Evolutionary conservation across 2,888 invertebrate genomes (phyloP).

Genomic region (Mactromeris polynyma): DNA sequence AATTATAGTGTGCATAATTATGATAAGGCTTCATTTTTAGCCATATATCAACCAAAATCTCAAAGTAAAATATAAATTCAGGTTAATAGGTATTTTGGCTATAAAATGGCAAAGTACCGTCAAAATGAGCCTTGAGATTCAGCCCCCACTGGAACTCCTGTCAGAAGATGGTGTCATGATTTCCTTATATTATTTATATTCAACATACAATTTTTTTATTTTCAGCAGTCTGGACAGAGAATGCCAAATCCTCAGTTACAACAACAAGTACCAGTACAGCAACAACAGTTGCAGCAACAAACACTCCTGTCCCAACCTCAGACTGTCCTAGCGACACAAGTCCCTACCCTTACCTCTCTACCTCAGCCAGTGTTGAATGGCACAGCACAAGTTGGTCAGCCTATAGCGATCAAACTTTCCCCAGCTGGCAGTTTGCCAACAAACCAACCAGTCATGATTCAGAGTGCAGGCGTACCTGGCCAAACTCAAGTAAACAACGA

Average conservation of each 20-base stretch:
- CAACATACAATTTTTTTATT: background rate
- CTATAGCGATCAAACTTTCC: slow-evolving; percentile 40
- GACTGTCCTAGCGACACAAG: slow-evolving; percentile 53
- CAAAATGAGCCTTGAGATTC: too few species aligned
- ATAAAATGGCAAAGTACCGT: too few species aligned
- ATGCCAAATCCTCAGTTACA: slow-evolving; percentile 37
- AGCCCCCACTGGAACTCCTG: too few species aligned
- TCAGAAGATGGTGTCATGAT: too few species aligned
- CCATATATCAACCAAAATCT: too few species aligned
- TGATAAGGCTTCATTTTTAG: too few species aligned
- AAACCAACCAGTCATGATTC: slow-evolving; percentile 47
- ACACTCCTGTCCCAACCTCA: slow-evolving; percentile 23
- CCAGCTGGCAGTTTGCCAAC: slow-evolving; percentile 25
- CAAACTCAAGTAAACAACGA: slow-evolving; percentile 37
- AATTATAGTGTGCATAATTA: too few species aligned
- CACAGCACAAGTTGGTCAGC: slow-evolving; percentile 50
- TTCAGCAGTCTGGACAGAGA: slow-evolving; percentile 50
- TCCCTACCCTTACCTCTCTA: slow-evolving; percentile 49
- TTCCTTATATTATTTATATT: too few species aligned
- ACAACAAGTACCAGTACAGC: slow-evolving; percentile 32
- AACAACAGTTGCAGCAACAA: slow-evolving; percentile 57
- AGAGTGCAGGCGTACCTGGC: slow-evolving; percentile 41
- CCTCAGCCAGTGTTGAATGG: slow-evolving; percentile 54
- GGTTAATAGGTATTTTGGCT: too few species aligned
- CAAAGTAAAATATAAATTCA: too few species aligned